These are phyloP conservation scores for Drosophila prolongata DNA, from an alignment of 2,888 invertebrate genomes.

Conservation along the genomic window DNA sequence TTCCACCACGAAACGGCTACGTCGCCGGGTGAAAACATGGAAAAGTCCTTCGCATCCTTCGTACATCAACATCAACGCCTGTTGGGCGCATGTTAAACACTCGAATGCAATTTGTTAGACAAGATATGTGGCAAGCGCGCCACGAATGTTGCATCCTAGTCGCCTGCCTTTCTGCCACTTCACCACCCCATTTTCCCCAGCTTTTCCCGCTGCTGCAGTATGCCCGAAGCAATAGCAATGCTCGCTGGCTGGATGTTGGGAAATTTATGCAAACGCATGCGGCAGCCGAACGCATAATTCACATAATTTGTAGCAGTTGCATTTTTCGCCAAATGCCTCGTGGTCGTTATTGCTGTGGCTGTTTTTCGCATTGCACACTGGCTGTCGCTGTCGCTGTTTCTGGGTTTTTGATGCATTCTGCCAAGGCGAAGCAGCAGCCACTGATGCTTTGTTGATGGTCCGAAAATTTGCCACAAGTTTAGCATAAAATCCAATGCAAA, in stretches of 20 bases:
- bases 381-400: constrained; percentile 42
- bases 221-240: constrained; percentile 45
- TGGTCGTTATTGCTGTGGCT: constrained; percentile 48
- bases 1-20: constrained; percentile 31
- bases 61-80: constrained; percentile 76
- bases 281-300: constrained; percentile 75
- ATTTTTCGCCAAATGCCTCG: constrained; percentile 71
- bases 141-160: constrained; percentile 51
- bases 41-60: constrained; percentile 76
- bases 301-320: constrained; percentile 78
- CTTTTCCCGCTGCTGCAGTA: constrained; percentile 23
- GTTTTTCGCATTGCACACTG: constrained; percentile 24
- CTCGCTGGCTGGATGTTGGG: constrained; percentile 65
- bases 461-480: constrained; percentile 72
- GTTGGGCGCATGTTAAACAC: constrained; percentile 79
- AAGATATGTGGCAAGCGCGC: constrained; percentile 72
- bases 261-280: constrained; percentile 78
- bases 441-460: constrained; percentile 76
- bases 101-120: constrained; percentile 81
- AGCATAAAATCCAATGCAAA: constrained; percentile 74
- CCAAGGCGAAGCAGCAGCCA: constrained; percentile 38
- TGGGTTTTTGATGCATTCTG: constrained; percentile 52
- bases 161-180: constrained; percentile 7
- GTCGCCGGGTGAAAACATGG: constrained; percentile 67
- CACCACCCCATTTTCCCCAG: constrained; percentile 1